phyloP scores from a whole-genome alignment of 2,797 vertebrate species.

The Hypotaenidia okinawae region DNA sequence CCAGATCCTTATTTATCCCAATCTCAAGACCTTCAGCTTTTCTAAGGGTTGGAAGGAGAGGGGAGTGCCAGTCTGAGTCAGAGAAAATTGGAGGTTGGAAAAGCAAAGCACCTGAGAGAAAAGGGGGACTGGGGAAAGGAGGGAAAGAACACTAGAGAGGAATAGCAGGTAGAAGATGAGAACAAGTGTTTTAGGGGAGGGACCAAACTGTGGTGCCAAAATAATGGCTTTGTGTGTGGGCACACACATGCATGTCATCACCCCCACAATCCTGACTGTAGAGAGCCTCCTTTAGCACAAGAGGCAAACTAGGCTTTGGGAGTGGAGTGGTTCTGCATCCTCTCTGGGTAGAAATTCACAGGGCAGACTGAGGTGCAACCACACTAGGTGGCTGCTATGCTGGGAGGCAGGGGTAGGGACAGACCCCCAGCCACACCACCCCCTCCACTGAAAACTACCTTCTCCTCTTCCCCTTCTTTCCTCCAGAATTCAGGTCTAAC shows the following conservation, averaged over 20 bases:
- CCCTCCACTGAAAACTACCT: background rate
- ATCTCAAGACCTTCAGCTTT: background rate
- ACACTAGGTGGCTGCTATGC: background rate
- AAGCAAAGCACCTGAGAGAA: background rate
- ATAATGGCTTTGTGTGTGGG: background rate
- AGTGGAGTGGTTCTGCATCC: background rate
- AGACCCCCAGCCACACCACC: background rate
- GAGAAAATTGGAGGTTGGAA: background rate
- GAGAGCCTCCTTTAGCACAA: background rate
- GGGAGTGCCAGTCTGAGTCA: background rate
- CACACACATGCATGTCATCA: rapidly evolving
- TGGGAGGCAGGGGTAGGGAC: background rate
- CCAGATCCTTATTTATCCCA: background rate
- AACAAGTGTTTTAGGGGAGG: background rate
- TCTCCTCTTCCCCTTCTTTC: background rate
- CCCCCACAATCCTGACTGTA: background rate
- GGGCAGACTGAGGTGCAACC: background rate
- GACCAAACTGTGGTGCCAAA: background rate
- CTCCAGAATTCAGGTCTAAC: constrained; percentile 63
- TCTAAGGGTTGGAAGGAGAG: background rate
- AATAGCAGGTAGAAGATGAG: background rate
- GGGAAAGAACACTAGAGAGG: background rate
- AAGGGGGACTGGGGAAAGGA: background rate
- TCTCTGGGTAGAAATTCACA: background rate
- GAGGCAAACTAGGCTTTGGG: background rate